Evolutionary conservation across 1,140 invertebrate species (phyloP).

Genomic region (Lethocerus indicus): DNA sequence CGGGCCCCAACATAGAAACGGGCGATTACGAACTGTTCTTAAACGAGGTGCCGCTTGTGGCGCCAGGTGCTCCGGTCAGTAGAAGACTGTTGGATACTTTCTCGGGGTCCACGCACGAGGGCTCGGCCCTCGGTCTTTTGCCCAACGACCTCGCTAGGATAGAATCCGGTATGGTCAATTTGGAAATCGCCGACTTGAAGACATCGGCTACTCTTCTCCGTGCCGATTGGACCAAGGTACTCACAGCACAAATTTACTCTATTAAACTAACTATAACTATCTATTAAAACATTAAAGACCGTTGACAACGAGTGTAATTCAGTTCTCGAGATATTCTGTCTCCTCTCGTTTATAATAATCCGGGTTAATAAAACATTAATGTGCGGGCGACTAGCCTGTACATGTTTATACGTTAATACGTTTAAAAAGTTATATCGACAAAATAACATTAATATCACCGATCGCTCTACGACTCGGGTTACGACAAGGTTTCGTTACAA

Average conservation of each 20-base stretch:
- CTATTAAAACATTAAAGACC: not conserved
- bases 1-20: too few species aligned
- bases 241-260: too few species aligned
- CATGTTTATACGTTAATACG: too few species aligned
- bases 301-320: too few species aligned
- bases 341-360: too few species aligned
- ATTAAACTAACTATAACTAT: not conserved
- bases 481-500: too few species aligned
- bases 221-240: conserved; percentile 32
- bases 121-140: conserved; percentile 36
- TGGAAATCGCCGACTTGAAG: conserved; percentile 34
- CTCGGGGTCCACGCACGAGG: conserved; percentile 35
- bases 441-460: too few species aligned
- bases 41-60: conserved; percentile 42
- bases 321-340: too few species aligned
- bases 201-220: conserved; percentile 27
- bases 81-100: conserved; percentile 41
- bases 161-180: conserved; percentile 36
- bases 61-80: conserved; percentile 42
- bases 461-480: too few species aligned
- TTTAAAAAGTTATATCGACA: too few species aligned
- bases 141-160: conserved; percentile 37
- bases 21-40: conserved; percentile 29
- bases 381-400: too few species aligned
- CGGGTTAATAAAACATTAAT: too few species aligned